Conservation (phyloP, 2,797 vertebrate genomes). For the Mycteria americana region DNA sequence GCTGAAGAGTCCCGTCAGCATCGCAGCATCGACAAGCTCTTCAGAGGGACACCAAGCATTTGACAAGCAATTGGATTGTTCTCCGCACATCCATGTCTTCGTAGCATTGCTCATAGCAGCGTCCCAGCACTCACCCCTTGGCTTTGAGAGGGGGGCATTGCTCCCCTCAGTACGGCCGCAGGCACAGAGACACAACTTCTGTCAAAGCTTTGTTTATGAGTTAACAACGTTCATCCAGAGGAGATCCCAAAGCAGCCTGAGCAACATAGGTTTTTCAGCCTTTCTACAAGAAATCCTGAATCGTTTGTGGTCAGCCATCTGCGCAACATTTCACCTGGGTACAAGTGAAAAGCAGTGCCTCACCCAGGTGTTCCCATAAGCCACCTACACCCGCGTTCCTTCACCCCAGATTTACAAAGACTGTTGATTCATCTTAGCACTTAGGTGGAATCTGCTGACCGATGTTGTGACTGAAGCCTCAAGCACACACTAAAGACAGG, state of each 20-base stretch:
- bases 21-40: neutral
- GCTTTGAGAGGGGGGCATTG: neutral
- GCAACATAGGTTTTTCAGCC: fast-evolving
- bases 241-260: neutral
- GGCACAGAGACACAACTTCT: neutral
- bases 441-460: neutral
- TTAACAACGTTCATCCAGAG: neutral
- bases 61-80: neutral
- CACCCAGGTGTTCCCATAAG: neutral
- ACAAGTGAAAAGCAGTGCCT: neutral
- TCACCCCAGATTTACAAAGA: neutral
- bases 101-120: fast-evolving
- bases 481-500: neutral
- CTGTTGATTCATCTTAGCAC: neutral
- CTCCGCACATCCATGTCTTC: neutral
- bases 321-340: neutral
- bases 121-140: neutral
- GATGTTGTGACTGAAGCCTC: neutral
- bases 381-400: neutral
- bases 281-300: neutral
- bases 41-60: neutral
- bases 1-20: neutral
- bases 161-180: fast-evolving
- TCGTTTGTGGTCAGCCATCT: neutral
- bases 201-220: fast-evolving